phyloP scores from a whole-genome alignment of 2,797 vertebrate species.

The Clarias fuscus region DNA sequence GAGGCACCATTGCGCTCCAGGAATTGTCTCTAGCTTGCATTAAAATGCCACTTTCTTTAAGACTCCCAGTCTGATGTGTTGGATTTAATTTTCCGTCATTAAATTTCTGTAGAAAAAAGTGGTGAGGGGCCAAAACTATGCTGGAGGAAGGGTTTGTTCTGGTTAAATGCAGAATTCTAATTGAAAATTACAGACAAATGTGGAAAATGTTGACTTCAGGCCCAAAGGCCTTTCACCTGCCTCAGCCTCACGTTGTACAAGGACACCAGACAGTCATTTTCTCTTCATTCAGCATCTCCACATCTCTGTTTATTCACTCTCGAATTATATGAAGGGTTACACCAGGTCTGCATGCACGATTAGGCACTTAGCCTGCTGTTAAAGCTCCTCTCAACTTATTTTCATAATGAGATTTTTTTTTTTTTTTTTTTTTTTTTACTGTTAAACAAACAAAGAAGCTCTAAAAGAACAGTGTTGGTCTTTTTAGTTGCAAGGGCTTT shows the following conservation, averaged over 20 bases:
- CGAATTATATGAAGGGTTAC: slow-evolving; percentile 34
- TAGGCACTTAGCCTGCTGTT: not conserved
- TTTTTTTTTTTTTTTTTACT: too few relatives aligned
- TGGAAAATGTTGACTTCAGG: not conserved
- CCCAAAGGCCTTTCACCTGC: not conserved
- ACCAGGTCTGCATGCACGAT: slow-evolving; percentile 1
- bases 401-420: not conserved
- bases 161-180: slow-evolving; percentile 2
- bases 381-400: not conserved
- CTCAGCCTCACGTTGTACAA: not conserved
- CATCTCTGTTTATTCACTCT: slow-evolving; percentile 1
- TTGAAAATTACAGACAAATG: not conserved
- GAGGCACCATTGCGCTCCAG: too few relatives aligned
- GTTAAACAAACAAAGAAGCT: not conserved
- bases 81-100: not conserved
- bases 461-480: not conserved
- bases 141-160: not conserved
- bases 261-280: not conserved
- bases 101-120: not conserved
- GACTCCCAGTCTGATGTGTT: not conserved
- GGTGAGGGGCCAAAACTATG: too few relatives aligned
- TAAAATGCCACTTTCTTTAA: not conserved
- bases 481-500: not conserved
- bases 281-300: not conserved
- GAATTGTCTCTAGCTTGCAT: too few relatives aligned